Evolutionary conservation across 2,888 invertebrate species (phyloP), one percentile per base, ranked within the genome.

Genomic region (Himalopsyche kuldschensis): DNA sequence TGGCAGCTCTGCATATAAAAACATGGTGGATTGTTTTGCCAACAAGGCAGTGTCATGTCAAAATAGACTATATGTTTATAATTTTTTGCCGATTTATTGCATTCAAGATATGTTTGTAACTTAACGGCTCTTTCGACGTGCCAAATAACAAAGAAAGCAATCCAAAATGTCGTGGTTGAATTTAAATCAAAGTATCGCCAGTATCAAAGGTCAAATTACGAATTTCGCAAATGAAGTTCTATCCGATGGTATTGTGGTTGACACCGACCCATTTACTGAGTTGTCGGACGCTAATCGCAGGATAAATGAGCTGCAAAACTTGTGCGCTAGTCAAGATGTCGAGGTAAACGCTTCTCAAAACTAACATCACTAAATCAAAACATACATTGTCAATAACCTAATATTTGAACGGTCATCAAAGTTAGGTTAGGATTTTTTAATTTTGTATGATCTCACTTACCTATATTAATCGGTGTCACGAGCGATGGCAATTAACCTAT

Each of bases 171-270:
- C 95, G 89, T 95, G 95, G 95, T 91, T 95, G 84, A 94, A 93
- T 89, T 88, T 93, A 84, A 95, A 95, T 89, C 92, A 94, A 88
- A 93, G 93, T 90, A 91, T 94, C 87, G 93, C 90, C 89, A 94
- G 92, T 90, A 91, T 98, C 87, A 97, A 97, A 90, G 97, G 97
- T 87, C 97, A 98, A 92, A 94, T 98, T 88, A 94, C 95, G 47
- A 97, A 93, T 91, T 95, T 97, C 88, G 97, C 97, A 84, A 96
- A 96, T 89, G 97, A 97, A 90, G 97, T 97, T 87, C 92, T 98
- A 89, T 94, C 96, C 86, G 97, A 97, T 88, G 93, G 92, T 86
- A 92, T 93, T 88, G 93, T 91, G 84, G 94, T 94, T 88, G 93
- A 92, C 88, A 91, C 91, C 88, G 89, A 86, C 88, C 88, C 84